These are phyloP conservation scores for Melanchra persicariae DNA, from an alignment of 2,888 invertebrate genomes.

Conservation along the genomic window DNA sequence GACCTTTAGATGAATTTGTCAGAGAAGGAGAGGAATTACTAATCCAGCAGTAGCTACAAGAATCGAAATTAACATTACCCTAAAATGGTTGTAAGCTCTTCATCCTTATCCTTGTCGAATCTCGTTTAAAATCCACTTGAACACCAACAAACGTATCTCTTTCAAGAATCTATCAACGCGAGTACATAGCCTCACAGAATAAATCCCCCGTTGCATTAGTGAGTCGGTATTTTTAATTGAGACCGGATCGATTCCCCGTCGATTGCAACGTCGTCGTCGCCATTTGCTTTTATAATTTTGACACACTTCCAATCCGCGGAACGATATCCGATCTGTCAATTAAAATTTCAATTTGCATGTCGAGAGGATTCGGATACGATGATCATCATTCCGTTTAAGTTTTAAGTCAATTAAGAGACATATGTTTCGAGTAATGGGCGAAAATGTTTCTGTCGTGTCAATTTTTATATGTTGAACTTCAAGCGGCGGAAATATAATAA, in stretches of 20 bases:
- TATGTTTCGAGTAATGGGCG: slow-evolving; percentile 12
- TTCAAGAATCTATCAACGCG: slow-evolving; percentile 33
- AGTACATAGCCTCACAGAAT: slow-evolving; percentile 23
- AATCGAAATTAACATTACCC: not conserved
- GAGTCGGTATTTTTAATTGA: slow-evolving; percentile 68
- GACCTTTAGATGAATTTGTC: too few relatives aligned
- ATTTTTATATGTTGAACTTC: not conserved
- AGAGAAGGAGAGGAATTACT: too few relatives aligned
- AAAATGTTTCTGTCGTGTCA: not conserved
- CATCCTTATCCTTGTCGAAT: not conserved
- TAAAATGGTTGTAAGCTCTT: not conserved
- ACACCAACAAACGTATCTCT: slow-evolving; percentile 13
- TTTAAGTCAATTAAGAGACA: slow-evolving; percentile 26
- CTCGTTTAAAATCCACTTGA: not conserved
- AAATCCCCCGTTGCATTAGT: slow-evolving; percentile 60
- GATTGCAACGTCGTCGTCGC: slow-evolving; percentile 45
- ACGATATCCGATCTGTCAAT: slow-evolving; percentile 62
- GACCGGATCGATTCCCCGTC: slow-evolving; percentile 56
- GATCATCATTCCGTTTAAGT: slow-evolving; percentile 31
- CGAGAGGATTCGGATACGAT: slow-evolving; percentile 26
- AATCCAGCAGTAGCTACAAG: too few relatives aligned
- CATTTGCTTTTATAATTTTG: slow-evolving; percentile 74
- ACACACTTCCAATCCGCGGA: slow-evolving; percentile 66
- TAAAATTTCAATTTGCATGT: slow-evolving; percentile 66
- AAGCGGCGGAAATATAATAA: too few relatives aligned